A percentile compares a stretch with the other conserved stretches of the same genome.
These are phyloP conservation scores for Melanotus villosus DNA, from an alignment of 2,888 invertebrate species.

Conservation along the genomic window DNA sequence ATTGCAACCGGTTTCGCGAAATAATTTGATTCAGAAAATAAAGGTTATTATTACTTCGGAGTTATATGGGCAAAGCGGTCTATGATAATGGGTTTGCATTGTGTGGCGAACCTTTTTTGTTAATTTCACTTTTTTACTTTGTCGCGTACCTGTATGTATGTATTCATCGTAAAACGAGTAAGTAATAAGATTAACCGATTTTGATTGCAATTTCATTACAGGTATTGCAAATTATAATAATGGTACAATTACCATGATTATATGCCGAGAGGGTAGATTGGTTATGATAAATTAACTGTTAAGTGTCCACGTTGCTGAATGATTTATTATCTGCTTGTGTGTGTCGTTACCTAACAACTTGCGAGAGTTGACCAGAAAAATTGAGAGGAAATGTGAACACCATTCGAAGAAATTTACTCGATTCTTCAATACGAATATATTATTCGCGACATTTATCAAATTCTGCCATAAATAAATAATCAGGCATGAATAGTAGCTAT, in stretches of 20 bases:
- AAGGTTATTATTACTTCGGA: slow-evolving; percentile 12
- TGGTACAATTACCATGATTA: slow-evolving; percentile 21
- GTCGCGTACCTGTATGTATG: background rate
- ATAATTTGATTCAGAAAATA: slow-evolving; percentile 24
- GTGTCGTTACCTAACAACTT: background rate
- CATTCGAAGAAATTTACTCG: no score
- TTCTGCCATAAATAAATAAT: no score
- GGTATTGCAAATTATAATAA: slow-evolving; percentile 13
- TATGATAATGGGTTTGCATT: background rate
- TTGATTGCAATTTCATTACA: slow-evolving; percentile 17
- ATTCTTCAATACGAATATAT: no score
- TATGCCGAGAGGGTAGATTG: slow-evolving; percentile 14
- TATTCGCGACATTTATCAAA: no score
- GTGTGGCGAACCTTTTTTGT: slow-evolving; percentile 3
- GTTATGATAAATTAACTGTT: slow-evolving; percentile 21
- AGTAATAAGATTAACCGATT: background rate
- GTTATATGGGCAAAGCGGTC: background rate
- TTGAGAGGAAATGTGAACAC: no score
- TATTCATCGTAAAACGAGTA: background rate
- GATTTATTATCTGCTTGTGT: slow-evolving; percentile 11
- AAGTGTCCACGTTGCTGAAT: slow-evolving; percentile 9
- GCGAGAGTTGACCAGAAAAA: background rate
- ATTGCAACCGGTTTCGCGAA: slow-evolving; percentile 16
- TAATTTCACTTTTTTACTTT: background rate
- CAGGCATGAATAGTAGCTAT: no score